A percentile compares a stretch with the other conserved stretches of the same genome.
phyloP scores from a whole-genome alignment of 1,140 invertebrate genomes.

The Pygmarrhopalites habei region DNA sequence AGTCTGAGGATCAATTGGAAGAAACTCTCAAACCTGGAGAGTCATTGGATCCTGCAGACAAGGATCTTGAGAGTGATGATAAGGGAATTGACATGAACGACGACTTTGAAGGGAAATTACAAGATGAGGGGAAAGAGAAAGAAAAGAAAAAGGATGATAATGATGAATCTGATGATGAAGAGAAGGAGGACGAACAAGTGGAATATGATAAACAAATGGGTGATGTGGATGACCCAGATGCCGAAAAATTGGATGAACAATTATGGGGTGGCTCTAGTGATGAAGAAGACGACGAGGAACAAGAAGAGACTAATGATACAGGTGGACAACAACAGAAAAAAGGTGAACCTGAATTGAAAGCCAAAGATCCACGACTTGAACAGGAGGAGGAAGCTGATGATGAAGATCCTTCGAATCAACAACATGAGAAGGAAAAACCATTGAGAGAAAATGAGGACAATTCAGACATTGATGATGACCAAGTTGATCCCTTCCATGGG shows the following conservation, averaged over 20 bases:
- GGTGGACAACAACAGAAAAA: conserved; percentile 44
- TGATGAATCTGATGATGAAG: conserved; percentile 50
- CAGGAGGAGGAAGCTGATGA: conserved; percentile 40
- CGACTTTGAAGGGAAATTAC: conserved; percentile 76
- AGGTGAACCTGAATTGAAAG: conserved; percentile 41
- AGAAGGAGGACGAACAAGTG: conserved; percentile 55
- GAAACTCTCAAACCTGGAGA: conserved; percentile 72
- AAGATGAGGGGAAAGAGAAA: conserved; percentile 69
- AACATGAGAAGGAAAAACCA: conserved; percentile 35
- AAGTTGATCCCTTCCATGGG: conserved; percentile 77
- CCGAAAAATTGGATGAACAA: conserved; percentile 62
- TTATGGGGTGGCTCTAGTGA: conserved; percentile 82
- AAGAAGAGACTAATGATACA: conserved; percentile 55
- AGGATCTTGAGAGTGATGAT: conserved; percentile 73
- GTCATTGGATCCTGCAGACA: conserved; percentile 57
- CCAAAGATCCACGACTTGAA: conserved; percentile 29
- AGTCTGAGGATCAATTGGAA: conserved; percentile 90
- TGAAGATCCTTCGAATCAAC: conserved; percentile 38
- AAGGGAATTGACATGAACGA: conserved; percentile 91
- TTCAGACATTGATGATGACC: conserved; percentile 66
- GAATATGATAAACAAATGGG: conserved; percentile 91
- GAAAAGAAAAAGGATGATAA: conserved; percentile 61
- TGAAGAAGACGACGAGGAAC: conserved; percentile 54
- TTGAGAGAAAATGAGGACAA: conserved; percentile 38
- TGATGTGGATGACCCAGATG: conserved; percentile 68